Base-by-base conservation (phyloP, 2,888 invertebrate species). In the Clepsis dumicolana region DNA sequence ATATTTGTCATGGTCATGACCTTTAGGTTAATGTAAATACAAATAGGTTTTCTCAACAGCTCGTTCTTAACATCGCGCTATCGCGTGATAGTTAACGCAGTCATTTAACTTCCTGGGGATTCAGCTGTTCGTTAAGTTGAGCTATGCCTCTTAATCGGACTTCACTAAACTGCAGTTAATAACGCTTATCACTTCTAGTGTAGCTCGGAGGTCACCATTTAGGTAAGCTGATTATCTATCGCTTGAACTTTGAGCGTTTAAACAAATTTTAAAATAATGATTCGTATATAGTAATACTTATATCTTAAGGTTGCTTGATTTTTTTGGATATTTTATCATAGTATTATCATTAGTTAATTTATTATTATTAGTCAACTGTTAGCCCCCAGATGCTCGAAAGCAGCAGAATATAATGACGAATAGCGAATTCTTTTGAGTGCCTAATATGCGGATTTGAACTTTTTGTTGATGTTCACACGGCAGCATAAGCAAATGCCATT, bases 131-230 rank as follows among this genome's bases (percentile, higher is more conserved):
- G 57, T 64, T 44, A 59, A 52, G 32, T 41, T 59, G 64, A 63
- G 65, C 56, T 56, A 48, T 57, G 63, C 52, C 62, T 41, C 59
- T 64, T 25, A 56, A 63, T 38, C 62, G 67, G 56, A 63, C 62
- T 68, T 64, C 64, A 59, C 68, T 59, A 52, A 52, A 44, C 59
- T 68, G 63, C 41, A 68, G 52, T 61, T 61, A 61, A 64, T 68
- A 68, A 57, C 44, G 41, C 68, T 68, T 68, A 68, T 50, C 68
- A 68, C 63, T 35, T 68, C 68, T 52, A 48, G 60, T 61, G 29
- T 57, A 68, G 59, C 52, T 68, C 54, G 50, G 29, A 14, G 48
- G 63, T 52, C 29, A 52, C 52, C 62, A 52, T 64, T 68, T 64
- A n/a, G n/a, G n/a, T n/a, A 35, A 38, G 41, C 59, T 59, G 21